Percentiles rank a stretch among this genome's conserved stretches.
These are phyloP conservation scores for Panurus biarmicus DNA, from an alignment of 2,113 vertebrate species.

Conservation along the genomic window DNA sequence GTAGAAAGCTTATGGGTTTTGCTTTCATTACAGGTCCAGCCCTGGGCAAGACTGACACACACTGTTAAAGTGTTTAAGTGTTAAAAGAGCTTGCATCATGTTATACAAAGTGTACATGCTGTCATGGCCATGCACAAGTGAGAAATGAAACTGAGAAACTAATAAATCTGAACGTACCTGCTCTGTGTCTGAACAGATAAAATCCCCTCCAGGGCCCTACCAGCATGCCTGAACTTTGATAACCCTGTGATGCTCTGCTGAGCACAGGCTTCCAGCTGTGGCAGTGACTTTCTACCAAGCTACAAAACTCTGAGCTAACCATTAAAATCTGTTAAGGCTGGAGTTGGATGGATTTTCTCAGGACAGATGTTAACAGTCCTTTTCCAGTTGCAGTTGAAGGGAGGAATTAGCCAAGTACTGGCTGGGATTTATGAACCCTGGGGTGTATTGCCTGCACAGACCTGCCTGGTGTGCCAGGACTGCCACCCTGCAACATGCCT, in stretches of 20 bases:
- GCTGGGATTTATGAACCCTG: background rate
- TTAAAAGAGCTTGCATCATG: background rate
- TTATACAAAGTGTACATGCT: background rate
- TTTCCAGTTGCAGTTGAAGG: background rate
- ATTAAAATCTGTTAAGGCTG: background rate
- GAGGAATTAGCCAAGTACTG: background rate
- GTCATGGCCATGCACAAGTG: background rate
- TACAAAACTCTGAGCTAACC: background rate
- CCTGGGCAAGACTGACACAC: background rate
- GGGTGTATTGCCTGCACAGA: background rate
- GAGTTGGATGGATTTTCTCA: background rate
- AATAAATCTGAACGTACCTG: background rate
- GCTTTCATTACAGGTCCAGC: background rate
- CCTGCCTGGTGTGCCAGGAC: background rate
- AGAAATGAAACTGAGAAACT: background rate
- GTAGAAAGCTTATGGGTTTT: background rate
- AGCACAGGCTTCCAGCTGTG: background rate
- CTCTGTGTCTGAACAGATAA: background rate
- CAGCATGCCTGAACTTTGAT: background rate
- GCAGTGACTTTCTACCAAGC: background rate
- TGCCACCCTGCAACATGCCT: background rate
- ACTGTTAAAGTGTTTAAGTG: background rate
- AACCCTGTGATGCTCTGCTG: background rate
- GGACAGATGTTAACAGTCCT: background rate
- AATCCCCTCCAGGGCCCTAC: background rate